Evolutionary conservation across 2,113 vertebrate species (phyloP).

Genomic region (Rhineura floridana): DNA sequence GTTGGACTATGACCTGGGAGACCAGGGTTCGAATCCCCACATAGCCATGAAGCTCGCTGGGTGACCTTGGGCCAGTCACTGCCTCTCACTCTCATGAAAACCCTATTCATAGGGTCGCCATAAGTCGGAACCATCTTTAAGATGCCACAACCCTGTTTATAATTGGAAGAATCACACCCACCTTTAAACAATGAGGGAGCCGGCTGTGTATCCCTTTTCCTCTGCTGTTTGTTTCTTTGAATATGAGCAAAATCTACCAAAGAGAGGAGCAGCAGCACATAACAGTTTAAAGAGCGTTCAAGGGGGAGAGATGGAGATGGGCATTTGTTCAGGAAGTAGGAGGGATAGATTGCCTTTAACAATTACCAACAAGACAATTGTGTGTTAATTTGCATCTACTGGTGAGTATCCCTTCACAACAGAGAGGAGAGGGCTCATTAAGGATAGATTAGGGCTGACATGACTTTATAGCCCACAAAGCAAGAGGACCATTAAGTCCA

Average conservation of each 20-base stretch:
- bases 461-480: constrained; percentile 33
- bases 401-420: constrained; percentile 32
- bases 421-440: constrained; percentile 33
- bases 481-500: constrained; percentile 22
- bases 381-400: constrained; percentile 55
- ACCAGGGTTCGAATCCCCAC: no score
- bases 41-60: no score
- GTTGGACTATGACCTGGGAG: no score
- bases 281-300: constrained; percentile 30
- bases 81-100: no score
- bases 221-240: constrained; percentile 60
- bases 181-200: neutral
- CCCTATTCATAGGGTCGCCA: no score
- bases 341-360: constrained; percentile 51
- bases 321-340: constrained; percentile 41
- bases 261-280: constrained; percentile 40
- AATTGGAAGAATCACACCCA: neutral
- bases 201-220: constrained; percentile 38
- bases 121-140: constrained; percentile 2
- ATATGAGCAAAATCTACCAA: constrained; percentile 43
- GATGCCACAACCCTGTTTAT: neutral
- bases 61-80: no score
- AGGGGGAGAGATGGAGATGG: constrained; percentile 19
- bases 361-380: constrained; percentile 58
- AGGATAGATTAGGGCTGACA: constrained; percentile 38